These are phyloP conservation scores for Sinodicranocentrus sp. DNA, from an alignment of 2,888 invertebrate genomes.

Conservation along the genomic window DNA sequence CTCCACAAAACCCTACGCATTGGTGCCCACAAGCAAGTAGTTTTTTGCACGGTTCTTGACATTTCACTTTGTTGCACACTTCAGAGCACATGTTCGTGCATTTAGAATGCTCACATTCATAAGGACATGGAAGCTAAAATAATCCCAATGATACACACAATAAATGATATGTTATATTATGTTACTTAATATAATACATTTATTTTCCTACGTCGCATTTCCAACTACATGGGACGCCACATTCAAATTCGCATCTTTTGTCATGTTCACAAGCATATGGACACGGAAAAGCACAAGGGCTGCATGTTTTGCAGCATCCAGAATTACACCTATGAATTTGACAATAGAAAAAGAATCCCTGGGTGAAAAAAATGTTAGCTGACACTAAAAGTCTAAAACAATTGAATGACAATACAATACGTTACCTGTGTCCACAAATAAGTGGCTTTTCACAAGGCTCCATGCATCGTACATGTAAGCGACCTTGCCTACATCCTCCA, in stretches of 20 bases:
- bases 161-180: background rate
- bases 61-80: constrained; percentile 78
- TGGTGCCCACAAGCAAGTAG: constrained; percentile 77
- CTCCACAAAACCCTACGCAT: constrained; percentile 84
- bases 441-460: constrained; percentile 81
- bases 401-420: constrained; percentile 63
- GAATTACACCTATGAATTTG: constrained; percentile 28
- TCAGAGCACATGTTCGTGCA: constrained; percentile 74
- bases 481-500: constrained; percentile 81
- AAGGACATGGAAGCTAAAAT: constrained; percentile 66
- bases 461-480: constrained; percentile 82
- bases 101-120: constrained; percentile 64
- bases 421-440: constrained; percentile 83
- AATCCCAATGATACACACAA: background rate
- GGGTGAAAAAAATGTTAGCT: background rate
- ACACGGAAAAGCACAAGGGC: constrained; percentile 52
- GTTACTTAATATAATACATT: background rate
- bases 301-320: constrained; percentile 33
- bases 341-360: background rate
- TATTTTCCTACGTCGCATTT: constrained; percentile 40
- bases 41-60: constrained; percentile 77
- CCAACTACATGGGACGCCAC: constrained; percentile 68
- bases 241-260: constrained; percentile 63
- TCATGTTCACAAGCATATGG: constrained; percentile 70
- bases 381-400: background rate